phyloP scores from a whole-genome alignment of 2,888 invertebrate species.

The Ctenicera cuprea region DNA sequence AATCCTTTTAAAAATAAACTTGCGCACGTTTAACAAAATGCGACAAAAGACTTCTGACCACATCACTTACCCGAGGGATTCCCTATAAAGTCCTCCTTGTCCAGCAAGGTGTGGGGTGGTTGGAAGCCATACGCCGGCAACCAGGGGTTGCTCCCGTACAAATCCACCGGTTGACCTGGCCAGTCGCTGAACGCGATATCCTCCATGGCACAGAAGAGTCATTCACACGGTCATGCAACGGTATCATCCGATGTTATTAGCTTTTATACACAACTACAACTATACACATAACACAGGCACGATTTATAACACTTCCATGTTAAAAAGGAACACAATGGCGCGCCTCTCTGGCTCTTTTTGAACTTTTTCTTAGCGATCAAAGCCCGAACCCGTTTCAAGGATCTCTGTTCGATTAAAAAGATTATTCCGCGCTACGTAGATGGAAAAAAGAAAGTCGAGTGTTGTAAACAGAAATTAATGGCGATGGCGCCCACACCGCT shows the following conservation, averaged over 20 bases:
- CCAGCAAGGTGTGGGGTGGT: conserved; percentile 74
- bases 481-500: conserved; percentile 30
- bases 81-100: conserved; percentile 78
- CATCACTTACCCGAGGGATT: conserved; percentile 79
- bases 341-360: conserved; percentile 11
- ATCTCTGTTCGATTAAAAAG: conserved; percentile 3
- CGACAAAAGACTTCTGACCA: too few relatives aligned
- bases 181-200: conserved; percentile 79
- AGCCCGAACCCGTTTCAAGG: conserved; percentile 21
- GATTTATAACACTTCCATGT: conserved; percentile 18
- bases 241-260: conserved; percentile 55
- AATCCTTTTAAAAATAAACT: too few relatives aligned
- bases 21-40: too few relatives aligned
- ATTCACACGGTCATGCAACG: conserved; percentile 66
- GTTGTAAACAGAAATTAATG: conserved; percentile 21
- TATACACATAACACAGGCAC: conserved; percentile 38
- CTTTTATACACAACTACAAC: conserved; percentile 23
- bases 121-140: conserved; percentile 87
- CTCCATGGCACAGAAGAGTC: conserved; percentile 72
- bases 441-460: conserved; percentile 30
- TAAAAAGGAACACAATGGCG: conserved; percentile 6
- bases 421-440: conserved; percentile 22
- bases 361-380: conserved; percentile 17
- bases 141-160: conserved; percentile 83
- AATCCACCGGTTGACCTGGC: conserved; percentile 77